A percentile compares a stretch with the other conserved stretches of the same genome.
Evolutionary conservation across 2,797 vertebrate species (phyloP).

Genomic region (Oophaga sylvatica): DNA sequence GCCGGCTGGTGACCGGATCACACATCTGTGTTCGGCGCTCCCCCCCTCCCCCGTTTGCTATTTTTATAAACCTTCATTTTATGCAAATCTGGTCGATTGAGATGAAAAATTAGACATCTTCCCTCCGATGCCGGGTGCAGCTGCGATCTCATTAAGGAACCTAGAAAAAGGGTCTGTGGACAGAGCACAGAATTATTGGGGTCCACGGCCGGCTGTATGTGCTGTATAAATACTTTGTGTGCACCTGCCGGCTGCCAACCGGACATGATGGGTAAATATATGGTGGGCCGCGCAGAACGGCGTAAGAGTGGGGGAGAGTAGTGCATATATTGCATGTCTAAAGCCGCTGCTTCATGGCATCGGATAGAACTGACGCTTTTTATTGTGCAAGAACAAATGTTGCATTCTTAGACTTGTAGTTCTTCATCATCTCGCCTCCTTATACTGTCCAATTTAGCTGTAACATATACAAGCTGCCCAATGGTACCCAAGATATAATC

Average conservation of each 20-base stretch:
- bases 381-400: neutral
- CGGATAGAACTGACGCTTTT: neutral
- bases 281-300: neutral
- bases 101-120: slow-evolving; percentile 1
- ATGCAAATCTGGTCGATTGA: slow-evolving; percentile 31
- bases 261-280: slow-evolving; percentile 7
- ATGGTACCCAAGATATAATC: neutral
- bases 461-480: too few species aligned
- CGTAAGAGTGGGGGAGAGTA: neutral
- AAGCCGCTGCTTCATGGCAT: neutral
- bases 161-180: slow-evolving; percentile 17
- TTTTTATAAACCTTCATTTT: slow-evolving; percentile 26
- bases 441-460: too few species aligned
- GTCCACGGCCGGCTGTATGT: neutral
- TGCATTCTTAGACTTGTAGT: slow-evolving; percentile 7
- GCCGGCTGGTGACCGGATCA: neutral
- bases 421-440: neutral
- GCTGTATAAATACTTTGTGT: slow-evolving; percentile 19
- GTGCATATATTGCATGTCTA: neutral
- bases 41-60: neutral
- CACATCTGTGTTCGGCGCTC: slow-evolving; percentile 7
- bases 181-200: neutral
- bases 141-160: neutral
- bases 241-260: slow-evolving; percentile 7
- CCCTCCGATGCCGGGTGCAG: neutral